Conservation (phyloP, 2,113 vertebrate species). For the Antennarius striatus region DNA sequence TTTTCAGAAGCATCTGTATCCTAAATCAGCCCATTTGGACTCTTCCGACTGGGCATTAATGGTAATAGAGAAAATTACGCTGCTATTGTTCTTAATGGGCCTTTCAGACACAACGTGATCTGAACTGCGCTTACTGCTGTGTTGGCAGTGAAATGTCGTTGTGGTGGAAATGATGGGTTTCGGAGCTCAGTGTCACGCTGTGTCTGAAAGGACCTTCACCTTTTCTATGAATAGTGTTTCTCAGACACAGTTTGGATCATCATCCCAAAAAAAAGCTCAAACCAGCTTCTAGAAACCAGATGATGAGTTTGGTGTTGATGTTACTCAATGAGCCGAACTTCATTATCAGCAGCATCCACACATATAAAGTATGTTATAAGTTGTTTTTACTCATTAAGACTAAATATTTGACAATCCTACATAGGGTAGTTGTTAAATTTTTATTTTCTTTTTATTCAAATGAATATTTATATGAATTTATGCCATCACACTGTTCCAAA, state of each 20-base stretch:
- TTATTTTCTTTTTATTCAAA: too few relatives aligned
- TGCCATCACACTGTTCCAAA: too few relatives aligned
- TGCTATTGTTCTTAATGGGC: not conserved
- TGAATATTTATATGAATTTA: too few relatives aligned
- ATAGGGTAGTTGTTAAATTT: too few relatives aligned
- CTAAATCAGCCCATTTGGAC: not conserved
- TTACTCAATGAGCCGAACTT: too few relatives aligned
- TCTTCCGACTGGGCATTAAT: not conserved
- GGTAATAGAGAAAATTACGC: not conserved
- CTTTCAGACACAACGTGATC: conserved; percentile 4
- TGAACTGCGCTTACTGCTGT: too few relatives aligned
- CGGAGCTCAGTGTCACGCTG: not conserved
- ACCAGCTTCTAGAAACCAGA: too few relatives aligned
- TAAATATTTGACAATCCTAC: not conserved
- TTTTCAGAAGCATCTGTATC: not conserved
- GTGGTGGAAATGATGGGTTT: not conserved
- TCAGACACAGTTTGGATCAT: too few relatives aligned
- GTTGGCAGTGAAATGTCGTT: not conserved
- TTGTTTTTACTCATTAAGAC: not conserved
- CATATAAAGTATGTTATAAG: not conserved
- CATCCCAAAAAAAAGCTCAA: too few relatives aligned
- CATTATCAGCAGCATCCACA: too few relatives aligned
- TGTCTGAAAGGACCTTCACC: not conserved
- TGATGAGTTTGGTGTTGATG: too few relatives aligned
- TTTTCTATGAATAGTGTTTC: too few relatives aligned